phyloP scores from a whole-genome alignment of 2,797 vertebrate genomes.

The Xiphorhynchus erythropygius region DNA sequence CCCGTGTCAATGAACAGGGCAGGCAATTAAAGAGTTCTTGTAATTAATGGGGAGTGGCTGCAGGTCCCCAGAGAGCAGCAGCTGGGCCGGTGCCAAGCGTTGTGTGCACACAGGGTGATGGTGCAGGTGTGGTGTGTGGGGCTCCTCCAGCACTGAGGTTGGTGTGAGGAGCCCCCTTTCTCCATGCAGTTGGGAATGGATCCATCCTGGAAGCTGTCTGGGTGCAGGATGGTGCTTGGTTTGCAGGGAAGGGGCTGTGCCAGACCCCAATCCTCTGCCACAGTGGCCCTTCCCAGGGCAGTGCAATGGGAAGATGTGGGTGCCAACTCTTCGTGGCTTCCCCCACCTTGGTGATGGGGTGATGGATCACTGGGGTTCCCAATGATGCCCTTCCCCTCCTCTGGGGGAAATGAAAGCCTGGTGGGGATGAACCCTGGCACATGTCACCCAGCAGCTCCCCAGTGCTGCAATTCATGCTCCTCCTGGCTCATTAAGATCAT shows the following conservation, averaged over 20 bases:
- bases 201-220: not conserved
- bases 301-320: accelerated
- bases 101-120: not conserved
- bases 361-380: not conserved
- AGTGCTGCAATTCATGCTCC: not conserved
- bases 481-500: accelerated
- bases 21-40: not conserved
- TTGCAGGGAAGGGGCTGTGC: not conserved
- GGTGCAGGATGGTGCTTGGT: accelerated
- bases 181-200: accelerated
- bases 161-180: not conserved
- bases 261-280: not conserved
- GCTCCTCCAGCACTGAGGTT: accelerated
- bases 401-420: not conserved
- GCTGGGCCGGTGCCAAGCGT: accelerated
- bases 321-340: accelerated
- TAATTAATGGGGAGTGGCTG: not conserved
- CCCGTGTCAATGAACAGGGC: not conserved
- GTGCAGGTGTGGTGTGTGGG: not conserved
- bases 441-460: not conserved
- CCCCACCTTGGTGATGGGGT: accelerated
- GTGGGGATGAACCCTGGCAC: not conserved
- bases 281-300: accelerated
- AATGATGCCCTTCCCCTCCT: not conserved
- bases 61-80: not conserved